These are phyloP conservation scores for Microplitis demolitor DNA, from an alignment of 1,140 invertebrate species.

Conservation along the genomic window DNA sequence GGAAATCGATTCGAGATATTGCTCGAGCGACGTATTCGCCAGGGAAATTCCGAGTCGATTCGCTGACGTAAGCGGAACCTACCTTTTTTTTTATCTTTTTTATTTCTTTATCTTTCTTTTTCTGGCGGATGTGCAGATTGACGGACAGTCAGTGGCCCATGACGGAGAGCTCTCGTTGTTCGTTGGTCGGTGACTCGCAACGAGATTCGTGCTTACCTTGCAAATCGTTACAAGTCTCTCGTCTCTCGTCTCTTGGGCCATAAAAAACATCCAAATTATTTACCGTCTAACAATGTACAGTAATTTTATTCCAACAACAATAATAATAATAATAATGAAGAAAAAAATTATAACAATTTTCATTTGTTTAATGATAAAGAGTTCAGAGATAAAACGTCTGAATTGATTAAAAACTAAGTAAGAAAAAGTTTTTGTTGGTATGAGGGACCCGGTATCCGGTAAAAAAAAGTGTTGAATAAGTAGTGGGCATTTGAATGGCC, in stretches of 20 bases:
- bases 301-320: too few relatives aligned
- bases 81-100: neutral
- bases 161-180: conserved; percentile 34
- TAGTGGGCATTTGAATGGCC: neutral
- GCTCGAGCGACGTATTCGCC: conserved; percentile 24
- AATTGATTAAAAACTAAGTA: too few relatives aligned
- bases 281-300: too few relatives aligned
- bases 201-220: conserved; percentile 19
- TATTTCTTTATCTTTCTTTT: conserved; percentile 10
- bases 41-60: conserved; percentile 31
- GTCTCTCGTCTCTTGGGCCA: too few relatives aligned
- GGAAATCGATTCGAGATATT: conserved; percentile 31
- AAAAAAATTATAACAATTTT: too few relatives aligned
- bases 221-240: conserved; percentile 6
- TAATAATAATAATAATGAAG: too few relatives aligned
- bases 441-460: too few relatives aligned
- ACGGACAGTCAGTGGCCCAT: conserved; percentile 55
- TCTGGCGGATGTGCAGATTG: conserved; percentile 42
- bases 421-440: too few relatives aligned
- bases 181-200: neutral
- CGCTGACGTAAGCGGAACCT: conserved; percentile 31
- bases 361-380: too few relatives aligned
- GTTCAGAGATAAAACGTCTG: too few relatives aligned
- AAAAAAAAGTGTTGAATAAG: conserved; percentile 3
- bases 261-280: too few relatives aligned